These are phyloP conservation scores for Ceratosolen fusciceps DNA, from an alignment of 1,140 invertebrate genomes.

Conservation along the genomic window DNA sequence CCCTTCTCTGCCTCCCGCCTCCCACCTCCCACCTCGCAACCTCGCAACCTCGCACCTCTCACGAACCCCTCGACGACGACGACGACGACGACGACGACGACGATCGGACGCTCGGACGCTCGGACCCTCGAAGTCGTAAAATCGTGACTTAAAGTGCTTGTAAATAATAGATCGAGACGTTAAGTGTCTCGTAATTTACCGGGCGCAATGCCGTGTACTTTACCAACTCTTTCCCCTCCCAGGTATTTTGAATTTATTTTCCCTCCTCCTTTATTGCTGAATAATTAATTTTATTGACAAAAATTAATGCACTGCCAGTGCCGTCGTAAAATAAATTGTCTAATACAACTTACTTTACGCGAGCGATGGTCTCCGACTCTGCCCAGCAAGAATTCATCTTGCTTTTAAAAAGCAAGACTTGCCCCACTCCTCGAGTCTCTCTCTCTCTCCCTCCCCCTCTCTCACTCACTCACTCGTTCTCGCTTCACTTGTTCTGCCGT, in stretches of 20 bases:
- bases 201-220: neutral
- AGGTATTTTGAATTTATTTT: too few relatives aligned
- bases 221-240: too few relatives aligned
- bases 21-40: neutral
- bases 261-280: too few relatives aligned
- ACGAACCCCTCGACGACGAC: too few relatives aligned
- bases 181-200: slow-evolving; percentile 2
- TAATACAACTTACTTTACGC: neutral
- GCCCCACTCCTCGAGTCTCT: neutral
- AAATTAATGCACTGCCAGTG: neutral
- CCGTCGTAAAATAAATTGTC: slow-evolving; percentile 12
- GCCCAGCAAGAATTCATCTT: too few relatives aligned
- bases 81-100: too few relatives aligned
- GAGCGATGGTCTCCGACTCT: too few relatives aligned
- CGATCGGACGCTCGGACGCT: too few relatives aligned
- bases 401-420: too few relatives aligned
- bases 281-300: too few relatives aligned
- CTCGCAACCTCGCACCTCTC: too few relatives aligned
- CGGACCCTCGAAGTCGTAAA: neutral
- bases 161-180: slow-evolving; percentile 9
- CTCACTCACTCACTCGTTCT: neutral
- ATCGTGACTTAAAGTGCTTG: neutral
- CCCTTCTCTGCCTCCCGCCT: neutral
- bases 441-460: neutral
- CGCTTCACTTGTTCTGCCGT: neutral